A percentile compares a stretch with the other conserved stretches of the same genome.
These are phyloP conservation scores for Mustelus asterias DNA, from an alignment of 2,113 vertebrate species.

Conservation along the genomic window DNA sequence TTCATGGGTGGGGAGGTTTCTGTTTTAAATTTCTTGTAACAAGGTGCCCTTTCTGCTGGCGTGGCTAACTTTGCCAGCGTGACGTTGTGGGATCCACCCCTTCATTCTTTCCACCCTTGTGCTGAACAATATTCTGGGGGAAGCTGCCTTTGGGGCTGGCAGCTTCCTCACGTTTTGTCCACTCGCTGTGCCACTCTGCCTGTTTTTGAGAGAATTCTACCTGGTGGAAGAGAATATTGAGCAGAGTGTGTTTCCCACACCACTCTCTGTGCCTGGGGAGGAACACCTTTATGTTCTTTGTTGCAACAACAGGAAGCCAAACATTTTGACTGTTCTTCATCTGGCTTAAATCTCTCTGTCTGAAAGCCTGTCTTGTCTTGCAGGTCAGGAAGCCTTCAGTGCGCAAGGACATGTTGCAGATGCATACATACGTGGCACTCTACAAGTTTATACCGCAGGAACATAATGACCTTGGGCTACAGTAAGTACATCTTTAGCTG, in stretches of 20 bases:
- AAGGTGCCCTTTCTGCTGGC: too few relatives aligned
- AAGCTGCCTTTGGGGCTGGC: too few relatives aligned
- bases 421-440: conserved; percentile 84
- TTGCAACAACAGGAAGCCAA: neutral
- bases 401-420: conserved; percentile 68
- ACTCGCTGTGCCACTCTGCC: too few relatives aligned
- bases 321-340: neutral
- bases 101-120: too few relatives aligned
- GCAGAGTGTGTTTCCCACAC: neutral
- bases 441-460: conserved; percentile 87
- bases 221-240: neutral
- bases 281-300: neutral
- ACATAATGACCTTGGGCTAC: conserved; percentile 75
- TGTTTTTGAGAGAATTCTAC: too few relatives aligned
- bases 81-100: too few relatives aligned
- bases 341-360: neutral
- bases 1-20: too few relatives aligned
- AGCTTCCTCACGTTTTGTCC: too few relatives aligned
- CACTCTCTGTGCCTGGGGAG: neutral
- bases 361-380: neutral
- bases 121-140: too few relatives aligned
- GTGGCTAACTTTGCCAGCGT: too few relatives aligned
- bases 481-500: conserved; percentile 61
- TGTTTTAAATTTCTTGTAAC: too few relatives aligned
- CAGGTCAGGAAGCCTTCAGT: conserved; percentile 46